These are phyloP conservation scores for Drymonia ruficornis DNA, from an alignment of 2,888 invertebrate genomes.

Conservation along the genomic window DNA sequence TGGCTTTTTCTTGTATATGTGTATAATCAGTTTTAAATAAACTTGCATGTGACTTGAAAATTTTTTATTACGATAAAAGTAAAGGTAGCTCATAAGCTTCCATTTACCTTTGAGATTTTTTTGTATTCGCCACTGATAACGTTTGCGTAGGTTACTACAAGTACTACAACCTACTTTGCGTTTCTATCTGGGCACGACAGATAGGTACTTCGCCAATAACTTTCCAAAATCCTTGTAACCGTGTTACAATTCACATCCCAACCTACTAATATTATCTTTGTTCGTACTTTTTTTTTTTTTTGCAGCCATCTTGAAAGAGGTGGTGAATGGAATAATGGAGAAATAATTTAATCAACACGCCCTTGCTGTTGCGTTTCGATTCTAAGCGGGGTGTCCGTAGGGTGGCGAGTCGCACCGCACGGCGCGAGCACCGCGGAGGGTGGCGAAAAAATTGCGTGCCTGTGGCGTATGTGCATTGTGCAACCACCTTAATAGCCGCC, in stretches of 20 bases:
- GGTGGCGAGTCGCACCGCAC: slow-evolving; percentile 59
- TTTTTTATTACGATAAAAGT: no score
- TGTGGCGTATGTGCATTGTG: slow-evolving; percentile 74
- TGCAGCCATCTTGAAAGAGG: slow-evolving; percentile 82
- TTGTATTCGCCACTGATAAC: no score
- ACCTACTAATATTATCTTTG: no score
- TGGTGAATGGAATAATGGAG: slow-evolving; percentile 82
- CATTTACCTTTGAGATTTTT: no score
- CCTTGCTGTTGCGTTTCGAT: slow-evolving; percentile 45
- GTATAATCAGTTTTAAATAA: no score
- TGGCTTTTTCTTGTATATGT: no score
- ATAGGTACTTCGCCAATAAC: background rate
- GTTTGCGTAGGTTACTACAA: no score
- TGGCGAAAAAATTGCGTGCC: slow-evolving; percentile 70
- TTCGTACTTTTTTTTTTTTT: slow-evolving; percentile 50
- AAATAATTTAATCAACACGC: slow-evolving; percentile 77
- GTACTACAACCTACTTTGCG: no score
- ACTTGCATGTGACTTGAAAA: no score
- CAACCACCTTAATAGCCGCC: slow-evolving; percentile 63
- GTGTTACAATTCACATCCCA: slow-evolving; percentile 9
- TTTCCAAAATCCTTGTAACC: background rate
- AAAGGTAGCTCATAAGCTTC: no score
- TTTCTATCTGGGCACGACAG: background rate
- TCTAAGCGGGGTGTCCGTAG: slow-evolving; percentile 54
- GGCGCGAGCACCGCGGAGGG: slow-evolving; percentile 43